phyloP scores from a whole-genome alignment of 1,140 invertebrate genomes.

The Drosophila suzukii region DNA sequence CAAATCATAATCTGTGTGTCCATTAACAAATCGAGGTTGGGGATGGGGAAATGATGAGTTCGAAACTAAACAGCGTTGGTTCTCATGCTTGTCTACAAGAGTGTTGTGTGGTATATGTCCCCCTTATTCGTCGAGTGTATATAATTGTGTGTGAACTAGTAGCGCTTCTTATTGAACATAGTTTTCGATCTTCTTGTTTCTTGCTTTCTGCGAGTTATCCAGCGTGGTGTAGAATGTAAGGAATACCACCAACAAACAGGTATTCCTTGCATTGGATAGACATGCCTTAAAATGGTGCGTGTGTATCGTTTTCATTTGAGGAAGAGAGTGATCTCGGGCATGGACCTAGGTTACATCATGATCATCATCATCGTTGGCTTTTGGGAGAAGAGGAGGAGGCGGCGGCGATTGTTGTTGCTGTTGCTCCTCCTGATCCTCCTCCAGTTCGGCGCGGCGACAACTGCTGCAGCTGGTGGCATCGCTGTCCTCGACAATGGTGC shows the following conservation, averaged over 20 bases:
- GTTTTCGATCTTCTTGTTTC: no score
- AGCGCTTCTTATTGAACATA: neutral
- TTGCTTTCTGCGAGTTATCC: neutral
- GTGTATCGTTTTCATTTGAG: neutral
- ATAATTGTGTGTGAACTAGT: slow-evolving; percentile 1
- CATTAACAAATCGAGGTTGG: neutral
- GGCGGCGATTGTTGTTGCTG: neutral
- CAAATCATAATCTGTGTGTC: neutral
- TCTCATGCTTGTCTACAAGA: slow-evolving; percentile 1
- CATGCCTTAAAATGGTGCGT: neutral
- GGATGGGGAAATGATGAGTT: slow-evolving; percentile 10
- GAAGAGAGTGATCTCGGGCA: neutral
- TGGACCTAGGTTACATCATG: neutral
- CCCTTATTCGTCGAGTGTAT: neutral
- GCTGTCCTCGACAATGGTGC: slow-evolving; percentile 69
- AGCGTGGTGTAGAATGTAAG: neutral
- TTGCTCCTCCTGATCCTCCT: slow-evolving; percentile 37
- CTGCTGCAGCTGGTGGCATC: slow-evolving; percentile 75
- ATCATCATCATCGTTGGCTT: no score
- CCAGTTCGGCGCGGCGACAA: slow-evolving; percentile 60
- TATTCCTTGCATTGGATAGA: slow-evolving; percentile 1
- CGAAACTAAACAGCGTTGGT: slow-evolving; percentile 5
- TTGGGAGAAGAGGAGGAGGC: neutral
- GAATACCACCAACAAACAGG: slow-evolving; percentile 5
- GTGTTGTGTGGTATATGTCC: neutral